A percentile compares a stretch with the other conserved stretches of the same genome.
These are phyloP conservation scores for Ferrisia virgata DNA, from an alignment of 2,888 invertebrate species.

Conservation along the genomic window DNA sequence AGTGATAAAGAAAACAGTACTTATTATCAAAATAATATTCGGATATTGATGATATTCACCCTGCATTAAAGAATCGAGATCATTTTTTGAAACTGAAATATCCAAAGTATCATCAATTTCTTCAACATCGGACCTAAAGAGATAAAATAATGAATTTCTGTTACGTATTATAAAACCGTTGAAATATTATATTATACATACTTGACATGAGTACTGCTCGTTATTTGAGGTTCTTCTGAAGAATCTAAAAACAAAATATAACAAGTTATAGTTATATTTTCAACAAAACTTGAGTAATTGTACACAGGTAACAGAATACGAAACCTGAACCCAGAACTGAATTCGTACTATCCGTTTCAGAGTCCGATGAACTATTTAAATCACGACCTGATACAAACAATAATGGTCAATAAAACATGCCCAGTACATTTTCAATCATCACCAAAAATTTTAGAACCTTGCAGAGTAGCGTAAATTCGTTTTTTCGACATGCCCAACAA, in stretches of 20 bases:
- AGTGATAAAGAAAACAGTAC: not conserved
- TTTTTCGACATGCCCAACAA: slow-evolving; percentile 49
- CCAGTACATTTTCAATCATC: not conserved
- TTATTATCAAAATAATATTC: too few relatives aligned
- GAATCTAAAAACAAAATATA: not conserved
- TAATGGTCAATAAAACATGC: not conserved
- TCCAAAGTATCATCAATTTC: slow-evolving; percentile 22
- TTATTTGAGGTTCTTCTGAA: not conserved
- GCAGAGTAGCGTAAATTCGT: slow-evolving; percentile 47
- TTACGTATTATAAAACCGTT: not conserved
- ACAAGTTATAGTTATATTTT: not conserved
- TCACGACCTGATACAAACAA: slow-evolving; percentile 27
- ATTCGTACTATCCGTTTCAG: slow-evolving; percentile 27
- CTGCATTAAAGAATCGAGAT: not conserved
- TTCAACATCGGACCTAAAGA: slow-evolving; percentile 22
- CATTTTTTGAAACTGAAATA: slow-evolving; percentile 18
- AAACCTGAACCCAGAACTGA: not conserved
- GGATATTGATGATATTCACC: not conserved
- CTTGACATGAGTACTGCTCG: not conserved
- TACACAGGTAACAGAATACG: not conserved
- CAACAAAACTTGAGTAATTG: not conserved
- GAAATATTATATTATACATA: not conserved
- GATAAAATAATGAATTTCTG: not conserved
- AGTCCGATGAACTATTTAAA: slow-evolving; percentile 36
- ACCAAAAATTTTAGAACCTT: slow-evolving; percentile 42